phyloP scores from a whole-genome alignment of 2,888 invertebrate species.

The Lottia gigantea region DNA sequence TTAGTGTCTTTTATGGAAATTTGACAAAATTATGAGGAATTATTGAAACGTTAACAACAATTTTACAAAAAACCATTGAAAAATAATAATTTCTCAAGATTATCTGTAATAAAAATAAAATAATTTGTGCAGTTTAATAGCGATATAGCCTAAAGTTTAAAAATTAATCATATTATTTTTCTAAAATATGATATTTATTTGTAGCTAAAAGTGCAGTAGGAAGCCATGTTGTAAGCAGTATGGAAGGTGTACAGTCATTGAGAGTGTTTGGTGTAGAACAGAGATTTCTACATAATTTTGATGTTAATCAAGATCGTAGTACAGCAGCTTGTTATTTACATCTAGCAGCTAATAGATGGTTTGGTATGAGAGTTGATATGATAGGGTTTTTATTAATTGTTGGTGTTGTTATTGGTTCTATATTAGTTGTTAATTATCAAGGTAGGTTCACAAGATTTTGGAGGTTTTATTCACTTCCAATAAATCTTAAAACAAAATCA shows the following conservation, averaged over 20 bases:
- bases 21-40: too few relatives aligned
- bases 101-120: too few relatives aligned
- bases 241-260: conserved; percentile 47
- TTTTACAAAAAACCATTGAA: too few relatives aligned
- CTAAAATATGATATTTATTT: neutral
- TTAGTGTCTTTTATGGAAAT: too few relatives aligned
- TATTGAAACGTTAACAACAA: too few relatives aligned
- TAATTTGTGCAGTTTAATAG: too few relatives aligned
- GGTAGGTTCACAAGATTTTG: conserved; percentile 22
- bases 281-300: conserved; percentile 45
- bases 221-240: conserved; percentile 48
- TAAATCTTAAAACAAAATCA: too few relatives aligned
- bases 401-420: conserved; percentile 33
- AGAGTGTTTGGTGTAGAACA: conserved; percentile 44
- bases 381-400: conserved; percentile 39
- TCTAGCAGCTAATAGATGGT: conserved; percentile 48
- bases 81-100: too few relatives aligned
- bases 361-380: conserved; percentile 47
- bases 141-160: too few relatives aligned
- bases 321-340: conserved; percentile 51
- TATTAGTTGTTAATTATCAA: conserved; percentile 37
- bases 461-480: too few relatives aligned
- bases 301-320: conserved; percentile 67
- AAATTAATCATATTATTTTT: too few relatives aligned
- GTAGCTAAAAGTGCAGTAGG: conserved; percentile 47